phyloP scores from a whole-genome alignment of 2,113 vertebrate genomes.

The Eonycteris spelaea region DNA sequence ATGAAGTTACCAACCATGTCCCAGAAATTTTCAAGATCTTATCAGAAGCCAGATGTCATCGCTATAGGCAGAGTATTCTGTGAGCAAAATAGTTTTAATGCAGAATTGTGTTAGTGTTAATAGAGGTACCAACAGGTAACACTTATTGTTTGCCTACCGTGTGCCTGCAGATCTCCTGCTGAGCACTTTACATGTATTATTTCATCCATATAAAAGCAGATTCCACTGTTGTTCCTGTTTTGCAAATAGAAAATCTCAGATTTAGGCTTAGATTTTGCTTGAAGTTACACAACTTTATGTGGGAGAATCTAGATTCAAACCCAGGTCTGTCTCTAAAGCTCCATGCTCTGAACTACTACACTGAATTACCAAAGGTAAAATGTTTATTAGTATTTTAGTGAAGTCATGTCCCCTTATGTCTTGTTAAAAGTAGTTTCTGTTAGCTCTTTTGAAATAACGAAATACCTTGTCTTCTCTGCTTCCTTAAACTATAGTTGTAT shows the following conservation, averaged over 20 bases:
- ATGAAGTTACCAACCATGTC: neutral
- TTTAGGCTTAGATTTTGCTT: neutral
- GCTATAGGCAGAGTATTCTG: neutral
- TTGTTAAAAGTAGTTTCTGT: neutral
- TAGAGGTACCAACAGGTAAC: neutral
- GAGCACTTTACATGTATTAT: neutral
- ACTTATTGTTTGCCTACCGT: neutral
- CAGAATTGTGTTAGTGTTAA: neutral
- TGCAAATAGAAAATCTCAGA: neutral
- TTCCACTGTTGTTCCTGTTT: neutral
- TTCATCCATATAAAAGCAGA: neutral
- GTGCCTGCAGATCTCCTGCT: neutral
- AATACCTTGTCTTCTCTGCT: neutral
- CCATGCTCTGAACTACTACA: neutral
- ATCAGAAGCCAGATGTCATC: neutral
- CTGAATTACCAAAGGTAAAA: neutral
- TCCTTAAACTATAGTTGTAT: neutral
- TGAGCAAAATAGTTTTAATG: neutral
- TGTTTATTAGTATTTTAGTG: constrained; percentile 15
- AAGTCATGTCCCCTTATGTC: neutral
- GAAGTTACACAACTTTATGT: neutral
- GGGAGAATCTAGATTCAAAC: neutral
- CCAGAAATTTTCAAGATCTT: neutral
- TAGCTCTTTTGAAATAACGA: constrained; percentile 1
- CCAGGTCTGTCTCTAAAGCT: neutral